A percentile compares a stretch with the other conserved stretches of the same genome.
phyloP scores from a whole-genome alignment of 2,797 vertebrate genomes.

The Artibeus jamaicensis region DNA sequence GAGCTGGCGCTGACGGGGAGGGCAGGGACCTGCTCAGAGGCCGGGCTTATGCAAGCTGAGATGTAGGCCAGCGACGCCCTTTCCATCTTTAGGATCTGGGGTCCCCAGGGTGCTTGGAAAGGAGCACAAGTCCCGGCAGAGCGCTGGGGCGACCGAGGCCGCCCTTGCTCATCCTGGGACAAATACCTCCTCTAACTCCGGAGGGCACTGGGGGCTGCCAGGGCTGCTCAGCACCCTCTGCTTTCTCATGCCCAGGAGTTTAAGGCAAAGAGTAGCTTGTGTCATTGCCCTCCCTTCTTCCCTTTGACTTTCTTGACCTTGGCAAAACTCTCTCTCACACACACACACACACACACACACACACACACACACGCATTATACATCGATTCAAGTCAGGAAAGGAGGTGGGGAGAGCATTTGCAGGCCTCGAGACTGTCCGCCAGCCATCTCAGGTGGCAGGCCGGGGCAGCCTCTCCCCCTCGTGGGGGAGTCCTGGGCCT shows the following conservation, averaged over 20 bases:
- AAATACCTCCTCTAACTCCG: background rate
- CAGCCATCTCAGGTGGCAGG: background rate
- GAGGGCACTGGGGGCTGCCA: background rate
- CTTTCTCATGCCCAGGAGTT: background rate
- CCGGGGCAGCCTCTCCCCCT: background rate
- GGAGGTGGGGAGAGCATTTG: background rate
- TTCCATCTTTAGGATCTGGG: conserved; percentile 55
- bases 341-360: background rate
- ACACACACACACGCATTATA: background rate
- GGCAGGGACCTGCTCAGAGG: conserved; percentile 52
- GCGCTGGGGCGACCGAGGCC: background rate
- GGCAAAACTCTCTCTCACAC: background rate
- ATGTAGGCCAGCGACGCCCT: conserved; percentile 53
- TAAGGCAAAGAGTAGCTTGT: background rate
- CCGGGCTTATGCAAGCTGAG: conserved; percentile 1
- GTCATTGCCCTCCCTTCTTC: background rate
- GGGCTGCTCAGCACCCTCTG: background rate
- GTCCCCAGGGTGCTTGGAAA: conserved; percentile 44
- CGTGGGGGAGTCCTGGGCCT: background rate
- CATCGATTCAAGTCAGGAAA: background rate
- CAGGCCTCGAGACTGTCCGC: background rate
- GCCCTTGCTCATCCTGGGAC: background rate
- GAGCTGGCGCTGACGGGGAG: background rate
- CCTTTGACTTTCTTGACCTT: background rate
- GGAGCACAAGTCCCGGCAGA: conserved; percentile 42